phyloP scores from a whole-genome alignment of 2,888 invertebrate genomes.

The Pseudanteris insignis region DNA sequence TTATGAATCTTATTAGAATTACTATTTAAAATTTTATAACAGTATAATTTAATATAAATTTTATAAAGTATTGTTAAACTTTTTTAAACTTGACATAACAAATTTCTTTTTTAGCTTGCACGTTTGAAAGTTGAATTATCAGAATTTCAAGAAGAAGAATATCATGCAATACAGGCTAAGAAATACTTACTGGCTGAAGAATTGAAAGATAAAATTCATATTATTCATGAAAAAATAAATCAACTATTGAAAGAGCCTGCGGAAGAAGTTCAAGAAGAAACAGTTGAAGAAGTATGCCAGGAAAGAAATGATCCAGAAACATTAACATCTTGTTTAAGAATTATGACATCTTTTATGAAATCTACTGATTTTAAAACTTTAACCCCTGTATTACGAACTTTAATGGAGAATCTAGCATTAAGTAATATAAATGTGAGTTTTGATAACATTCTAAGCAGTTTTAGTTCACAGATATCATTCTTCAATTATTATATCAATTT shows the following conservation, averaged over 20 bases:
- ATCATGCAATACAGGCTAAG: slow-evolving; percentile 69
- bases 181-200: slow-evolving; percentile 71
- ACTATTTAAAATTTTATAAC: too few species aligned
- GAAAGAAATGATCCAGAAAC: slow-evolving; percentile 68
- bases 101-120: slow-evolving; percentile 66
- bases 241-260: slow-evolving; percentile 55
- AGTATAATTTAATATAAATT: too few species aligned
- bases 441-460: too few species aligned
- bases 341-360: slow-evolving; percentile 72
- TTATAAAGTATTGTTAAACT: neutral
- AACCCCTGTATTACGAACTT: slow-evolving; percentile 70
- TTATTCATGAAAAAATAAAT: slow-evolving; percentile 55
- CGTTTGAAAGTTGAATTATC: slow-evolving; percentile 70
- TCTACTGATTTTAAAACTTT: slow-evolving; percentile 70
- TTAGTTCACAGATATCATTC: too few species aligned
- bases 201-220: slow-evolving; percentile 68
- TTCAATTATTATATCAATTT: too few species aligned
- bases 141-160: slow-evolving; percentile 71
- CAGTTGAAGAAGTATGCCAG: slow-evolving; percentile 45
- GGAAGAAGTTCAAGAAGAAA: slow-evolving; percentile 3
- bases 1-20: slow-evolving; percentile 65
- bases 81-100: neutral
- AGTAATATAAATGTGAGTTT: slow-evolving; percentile 58
- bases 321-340: slow-evolving; percentile 74
- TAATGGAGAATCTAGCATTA: slow-evolving; percentile 67